Evolutionary conservation across 2,113 vertebrate species (phyloP).

Genomic region (Zapornia atra): DNA sequence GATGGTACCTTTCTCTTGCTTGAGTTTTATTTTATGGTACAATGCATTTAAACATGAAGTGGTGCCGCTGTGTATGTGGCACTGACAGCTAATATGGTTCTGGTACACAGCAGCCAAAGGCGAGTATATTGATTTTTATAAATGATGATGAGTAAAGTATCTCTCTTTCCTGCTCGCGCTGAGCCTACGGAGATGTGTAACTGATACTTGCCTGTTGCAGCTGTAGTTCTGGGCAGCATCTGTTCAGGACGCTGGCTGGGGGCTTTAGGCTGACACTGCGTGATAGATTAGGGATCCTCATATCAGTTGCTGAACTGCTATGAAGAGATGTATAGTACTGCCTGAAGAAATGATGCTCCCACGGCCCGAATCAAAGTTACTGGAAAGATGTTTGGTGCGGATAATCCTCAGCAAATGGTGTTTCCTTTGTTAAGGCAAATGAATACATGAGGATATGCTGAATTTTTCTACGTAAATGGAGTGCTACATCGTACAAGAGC

Average conservation of each 20-base stretch:
- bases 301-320: background rate
- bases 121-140: slow-evolving; percentile 56
- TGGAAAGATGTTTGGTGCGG: background rate
- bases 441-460: background rate
- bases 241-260: background rate
- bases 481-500: background rate
- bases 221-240: background rate
- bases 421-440: slow-evolving; percentile 9
- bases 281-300: background rate
- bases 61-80: background rate
- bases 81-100: background rate
- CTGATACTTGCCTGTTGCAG: slow-evolving; percentile 9
- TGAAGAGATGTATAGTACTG: background rate
- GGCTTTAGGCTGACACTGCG: background rate
- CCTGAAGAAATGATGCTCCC: background rate
- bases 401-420: background rate
- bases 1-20: background rate
- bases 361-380: background rate
- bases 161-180: background rate
- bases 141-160: slow-evolving; percentile 40
- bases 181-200: slow-evolving; percentile 32
- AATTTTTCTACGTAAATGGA: background rate
- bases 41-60: slow-evolving; percentile 25
- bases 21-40: slow-evolving; percentile 33
- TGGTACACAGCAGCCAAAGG: slow-evolving; percentile 41